These are phyloP conservation scores for Cavia aperea DNA, from an alignment of 2,113 vertebrate genomes.

Conservation along the genomic window DNA sequence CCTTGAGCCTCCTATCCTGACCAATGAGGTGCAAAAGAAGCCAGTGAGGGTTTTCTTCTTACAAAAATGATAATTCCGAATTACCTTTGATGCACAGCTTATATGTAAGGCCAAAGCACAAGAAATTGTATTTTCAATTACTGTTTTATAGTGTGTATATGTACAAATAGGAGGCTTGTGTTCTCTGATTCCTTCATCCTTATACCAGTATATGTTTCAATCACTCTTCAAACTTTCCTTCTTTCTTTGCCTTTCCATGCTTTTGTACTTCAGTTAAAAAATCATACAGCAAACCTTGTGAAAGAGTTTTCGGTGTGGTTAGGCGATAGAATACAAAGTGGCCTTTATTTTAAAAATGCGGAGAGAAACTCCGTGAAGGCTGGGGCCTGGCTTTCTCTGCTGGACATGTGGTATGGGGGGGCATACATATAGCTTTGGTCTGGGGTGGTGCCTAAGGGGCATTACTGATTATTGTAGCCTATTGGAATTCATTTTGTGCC, in stretches of 20 bases:
- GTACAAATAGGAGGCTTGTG: neutral
- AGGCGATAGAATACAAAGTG: too few species aligned
- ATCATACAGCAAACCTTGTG: neutral
- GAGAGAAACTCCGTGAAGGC: too few species aligned
- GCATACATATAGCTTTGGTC: too few species aligned
- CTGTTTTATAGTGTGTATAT: accelerated
- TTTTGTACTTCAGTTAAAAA: neutral
- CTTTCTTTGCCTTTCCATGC: neutral
- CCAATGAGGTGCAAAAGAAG: neutral
- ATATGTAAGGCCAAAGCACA: accelerated
- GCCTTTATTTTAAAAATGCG: too few species aligned
- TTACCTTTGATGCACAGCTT: neutral
- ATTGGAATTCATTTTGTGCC: too few species aligned
- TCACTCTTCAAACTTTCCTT: accelerated
- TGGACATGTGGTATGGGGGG: too few species aligned
- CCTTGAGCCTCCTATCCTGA: neutral
- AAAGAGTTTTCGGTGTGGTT: too few species aligned
- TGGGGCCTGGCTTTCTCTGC: too few species aligned
- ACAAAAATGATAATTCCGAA: neutral
- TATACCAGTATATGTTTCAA: neutral
- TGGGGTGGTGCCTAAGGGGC: too few species aligned
- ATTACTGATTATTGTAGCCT: too few species aligned
- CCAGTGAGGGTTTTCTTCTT: neutral
- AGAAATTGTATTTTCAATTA: neutral
- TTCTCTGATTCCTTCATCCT: neutral